Percentiles rank a stretch among this genome's conserved stretches.
Evolutionary conservation across 2,797 vertebrate species (phyloP).

Genomic region (Arrhamphus sclerolepis): DNA sequence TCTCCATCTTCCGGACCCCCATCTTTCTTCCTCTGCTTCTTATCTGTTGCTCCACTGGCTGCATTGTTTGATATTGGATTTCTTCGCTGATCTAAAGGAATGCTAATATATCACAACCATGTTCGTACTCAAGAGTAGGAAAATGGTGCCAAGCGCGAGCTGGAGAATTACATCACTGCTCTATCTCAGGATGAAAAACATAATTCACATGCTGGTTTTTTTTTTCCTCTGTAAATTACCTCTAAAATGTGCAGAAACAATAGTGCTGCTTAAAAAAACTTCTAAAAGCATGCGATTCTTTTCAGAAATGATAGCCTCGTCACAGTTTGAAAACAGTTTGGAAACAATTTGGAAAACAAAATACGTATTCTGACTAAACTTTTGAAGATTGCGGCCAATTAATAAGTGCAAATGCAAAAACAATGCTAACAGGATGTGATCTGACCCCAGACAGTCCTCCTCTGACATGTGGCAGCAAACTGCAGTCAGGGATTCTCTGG

Average conservation of each 20-base stretch:
- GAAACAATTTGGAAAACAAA: conserved; percentile 6
- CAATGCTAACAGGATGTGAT: conserved; percentile 43
- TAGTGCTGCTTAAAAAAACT: conserved; percentile 43
- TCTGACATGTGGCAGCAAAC: conserved; percentile 40
- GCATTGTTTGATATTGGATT: conserved; percentile 71
- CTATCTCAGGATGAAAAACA: conserved; percentile 35
- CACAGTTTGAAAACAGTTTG: conserved; percentile 8
- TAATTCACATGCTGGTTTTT: conserved; percentile 17
- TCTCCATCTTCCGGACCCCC: conserved; percentile 37
- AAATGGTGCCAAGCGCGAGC: conserved; percentile 68
- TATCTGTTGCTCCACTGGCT: conserved; percentile 29
- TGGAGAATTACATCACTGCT: conserved; percentile 68
- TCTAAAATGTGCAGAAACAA: conserved; percentile 61
- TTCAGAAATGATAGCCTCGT: conserved; percentile 7
- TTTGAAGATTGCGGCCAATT: conserved; percentile 32
- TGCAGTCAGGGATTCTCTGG: conserved; percentile 54
- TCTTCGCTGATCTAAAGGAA: conserved; percentile 71
- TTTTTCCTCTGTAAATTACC: too few species aligned
- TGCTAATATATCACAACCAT: conserved; percentile 77
- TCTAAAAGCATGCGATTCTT: not conserved
- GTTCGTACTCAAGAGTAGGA: conserved; percentile 68
- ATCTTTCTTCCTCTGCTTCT: conserved; percentile 19
- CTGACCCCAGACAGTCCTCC: conserved; percentile 32
- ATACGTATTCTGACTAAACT: conserved; percentile 10
- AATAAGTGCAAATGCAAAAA: conserved; percentile 48